Evolutionary conservation across 2,113 vertebrate genomes (phyloP).

Genomic region (Pipra filicauda): DNA sequence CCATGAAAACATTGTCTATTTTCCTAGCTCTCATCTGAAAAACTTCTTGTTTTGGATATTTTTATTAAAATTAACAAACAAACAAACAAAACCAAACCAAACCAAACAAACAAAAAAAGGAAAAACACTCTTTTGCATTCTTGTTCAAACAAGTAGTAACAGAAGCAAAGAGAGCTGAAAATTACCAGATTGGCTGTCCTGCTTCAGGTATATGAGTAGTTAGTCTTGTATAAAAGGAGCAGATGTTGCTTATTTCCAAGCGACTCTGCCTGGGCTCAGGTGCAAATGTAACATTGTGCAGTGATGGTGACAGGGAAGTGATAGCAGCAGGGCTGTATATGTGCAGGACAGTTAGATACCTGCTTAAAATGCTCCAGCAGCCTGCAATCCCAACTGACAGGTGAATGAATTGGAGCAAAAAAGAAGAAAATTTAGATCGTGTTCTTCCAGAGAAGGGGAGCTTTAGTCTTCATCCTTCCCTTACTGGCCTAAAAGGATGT

Average conservation of each 20-base stretch:
- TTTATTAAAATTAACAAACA: background rate
- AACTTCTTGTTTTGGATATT: background rate
- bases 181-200: background rate
- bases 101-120: no score
- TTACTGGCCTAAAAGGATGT: conserved; percentile 17
- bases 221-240: background rate
- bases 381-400: background rate
- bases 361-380: background rate
- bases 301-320: background rate
- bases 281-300: background rate
- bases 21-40: background rate
- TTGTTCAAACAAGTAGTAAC: background rate
- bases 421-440: background rate
- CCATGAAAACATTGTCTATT: background rate
- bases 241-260: background rate
- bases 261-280: background rate
- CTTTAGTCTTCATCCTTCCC: background rate
- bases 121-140: background rate
- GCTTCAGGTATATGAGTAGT: background rate
- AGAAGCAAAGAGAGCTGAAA: background rate
- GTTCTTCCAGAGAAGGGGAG: background rate
- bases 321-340: background rate
- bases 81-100: background rate
- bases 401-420: background rate
- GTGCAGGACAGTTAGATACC: background rate